A percentile compares a stretch with the other conserved stretches of the same genome.
These are phyloP conservation scores for Coremacera marginata DNA, from an alignment of 2,888 invertebrate genomes.

Conservation along the genomic window DNA sequence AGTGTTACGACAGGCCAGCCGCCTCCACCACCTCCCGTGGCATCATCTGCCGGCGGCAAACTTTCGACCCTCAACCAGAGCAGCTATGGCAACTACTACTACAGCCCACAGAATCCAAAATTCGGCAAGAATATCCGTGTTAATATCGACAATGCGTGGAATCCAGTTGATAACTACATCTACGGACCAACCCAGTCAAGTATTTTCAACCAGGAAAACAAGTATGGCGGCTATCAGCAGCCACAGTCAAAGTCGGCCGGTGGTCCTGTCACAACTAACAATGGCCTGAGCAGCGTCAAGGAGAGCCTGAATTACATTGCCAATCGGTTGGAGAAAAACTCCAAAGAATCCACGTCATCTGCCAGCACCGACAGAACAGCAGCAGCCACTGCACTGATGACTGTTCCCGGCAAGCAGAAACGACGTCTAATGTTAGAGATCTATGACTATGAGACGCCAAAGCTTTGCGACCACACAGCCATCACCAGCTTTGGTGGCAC, in stretches of 20 bases:
- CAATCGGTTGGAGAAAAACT: constrained; percentile 39
- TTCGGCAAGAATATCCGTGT: constrained; percentile 67
- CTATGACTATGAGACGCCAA: constrained; percentile 82
- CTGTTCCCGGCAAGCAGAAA: constrained; percentile 62
- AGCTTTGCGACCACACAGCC: constrained; percentile 84
- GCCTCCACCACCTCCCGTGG: constrained; percentile 63
- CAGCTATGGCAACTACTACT: constrained; percentile 67
- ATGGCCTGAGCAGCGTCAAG: constrained; percentile 62
- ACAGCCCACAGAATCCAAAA: constrained; percentile 68
- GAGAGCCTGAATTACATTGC: constrained; percentile 66
- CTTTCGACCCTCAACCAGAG: constrained; percentile 63
- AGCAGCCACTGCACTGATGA: constrained; percentile 57
- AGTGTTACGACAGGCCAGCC: constrained; percentile 64
- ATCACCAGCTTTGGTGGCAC: constrained; percentile 69
- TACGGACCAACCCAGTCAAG: constrained; percentile 70
- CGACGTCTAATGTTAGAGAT: constrained; percentile 75
- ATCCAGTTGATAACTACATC: constrained; percentile 69
- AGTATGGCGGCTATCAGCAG: constrained; percentile 68
- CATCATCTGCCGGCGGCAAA: constrained; percentile 59
- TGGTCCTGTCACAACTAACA: constrained; percentile 41
- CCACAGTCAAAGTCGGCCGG: constrained; percentile 49
- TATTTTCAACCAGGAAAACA: constrained; percentile 69
- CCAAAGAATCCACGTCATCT: constrained; percentile 43
- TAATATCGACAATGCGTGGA: constrained; percentile 70
- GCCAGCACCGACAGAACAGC: constrained; percentile 45